Base-by-base conservation (phyloP, 2,888 invertebrate species). In the Netelia fuscicornis region DNA sequence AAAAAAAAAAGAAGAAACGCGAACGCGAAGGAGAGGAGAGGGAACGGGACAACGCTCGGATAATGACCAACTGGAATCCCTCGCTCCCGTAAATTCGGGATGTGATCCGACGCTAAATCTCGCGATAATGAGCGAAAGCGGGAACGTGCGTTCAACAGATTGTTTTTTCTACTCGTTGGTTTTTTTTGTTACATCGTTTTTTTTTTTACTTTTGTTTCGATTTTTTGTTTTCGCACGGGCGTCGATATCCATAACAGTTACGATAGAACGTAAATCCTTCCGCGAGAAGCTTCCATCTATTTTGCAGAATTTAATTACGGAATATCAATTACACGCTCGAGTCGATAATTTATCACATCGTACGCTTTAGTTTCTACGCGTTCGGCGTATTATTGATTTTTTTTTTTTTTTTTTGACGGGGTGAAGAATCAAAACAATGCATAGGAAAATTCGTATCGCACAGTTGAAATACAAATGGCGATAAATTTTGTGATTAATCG, bases 61-160 rank as follows among this genome's bases (percentile, higher is more conserved):
- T 83, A 72, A 82, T 82, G 77, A 72, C 71, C 48, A 60, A 58
- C 80, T 52, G 71, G 60, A 65, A 77, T 37, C 58, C 56, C 60
- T 25, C 17, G 76, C 68, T n/a, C 65, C 67, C 71, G 82, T 82
- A 78, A 82, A 82, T 68, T 11, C 64, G 81, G 62, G 25, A 76
- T 64, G 62, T 65, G 56, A 77, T 78, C 65, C 71, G 37, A 77
- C 78, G 58, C 71, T 78, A 67, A 72, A 77, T 82, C 48, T 77
- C 17, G 56, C 71, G 58, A 77, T 71, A 72, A 71, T 75, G 56
- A 70, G 44, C 17, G 42, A 60, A 78, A 82, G 65, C 42, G 52
- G 70, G 48, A 77, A 65, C 68, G 20, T 42, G 23, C 68, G 60
- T 75, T 62, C 60, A 52, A 75, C 60, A 54, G 23, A 60, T 37